phyloP scores from a whole-genome alignment of 2,888 invertebrate genomes.

The Ferrisia virgata region DNA sequence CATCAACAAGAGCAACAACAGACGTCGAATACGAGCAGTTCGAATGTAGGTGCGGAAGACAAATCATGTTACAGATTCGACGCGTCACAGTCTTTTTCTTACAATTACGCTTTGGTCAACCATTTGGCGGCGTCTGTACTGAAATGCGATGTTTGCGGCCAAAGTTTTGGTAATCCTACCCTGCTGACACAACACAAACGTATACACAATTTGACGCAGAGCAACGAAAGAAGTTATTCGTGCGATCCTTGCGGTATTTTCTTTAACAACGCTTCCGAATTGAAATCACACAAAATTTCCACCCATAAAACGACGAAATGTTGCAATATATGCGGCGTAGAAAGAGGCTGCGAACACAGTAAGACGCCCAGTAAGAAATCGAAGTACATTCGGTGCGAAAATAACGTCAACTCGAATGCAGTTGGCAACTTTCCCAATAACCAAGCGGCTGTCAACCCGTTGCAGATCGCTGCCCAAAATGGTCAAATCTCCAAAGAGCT shows the following conservation, averaged over 20 bases:
- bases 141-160: constrained; percentile 82
- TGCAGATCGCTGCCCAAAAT: constrained; percentile 22
- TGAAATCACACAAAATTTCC: constrained; percentile 57
- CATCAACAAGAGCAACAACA: constrained; percentile 49
- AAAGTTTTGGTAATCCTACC: constrained; percentile 79
- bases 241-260: constrained; percentile 57
- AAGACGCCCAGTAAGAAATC: constrained; percentile 49
- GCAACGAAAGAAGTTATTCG: constrained; percentile 53
- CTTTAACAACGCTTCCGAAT: constrained; percentile 56
- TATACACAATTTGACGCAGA: constrained; percentile 57
- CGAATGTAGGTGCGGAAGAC: constrained; percentile 54
- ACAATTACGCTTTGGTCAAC: constrained; percentile 80
- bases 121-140: constrained; percentile 82
- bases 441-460: constrained; percentile 38
- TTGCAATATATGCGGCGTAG: constrained; percentile 51
- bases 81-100: constrained; percentile 55
- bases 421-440: constrained; percentile 40
- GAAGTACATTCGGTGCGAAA: constrained; percentile 52
- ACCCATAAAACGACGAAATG: constrained; percentile 52
- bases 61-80: constrained; percentile 57
- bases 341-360: constrained; percentile 50
- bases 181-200: constrained; percentile 82
- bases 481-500: constrained; percentile 52
- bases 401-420: constrained; percentile 50
- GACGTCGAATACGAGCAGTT: constrained; percentile 50